Percentiles rank a stretch among this genome's conserved stretches.
Evolutionary conservation across 2,888 invertebrate genomes (phyloP).

Genomic region (Microctonus hyperodae): DNA sequence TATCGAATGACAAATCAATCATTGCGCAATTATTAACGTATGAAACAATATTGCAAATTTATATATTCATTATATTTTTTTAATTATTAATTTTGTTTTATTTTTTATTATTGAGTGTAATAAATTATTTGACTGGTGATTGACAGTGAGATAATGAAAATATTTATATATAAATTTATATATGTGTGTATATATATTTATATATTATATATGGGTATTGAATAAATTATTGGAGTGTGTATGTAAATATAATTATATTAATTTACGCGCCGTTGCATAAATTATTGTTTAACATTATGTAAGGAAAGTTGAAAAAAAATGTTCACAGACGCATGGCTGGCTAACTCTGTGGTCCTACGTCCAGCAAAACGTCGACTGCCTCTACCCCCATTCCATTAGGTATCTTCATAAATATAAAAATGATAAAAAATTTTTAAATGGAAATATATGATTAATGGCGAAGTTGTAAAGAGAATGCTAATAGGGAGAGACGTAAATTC

Average conservation of each 20-base stretch:
- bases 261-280: conserved; percentile 22
- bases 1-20: background rate
- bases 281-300: conserved; percentile 29
- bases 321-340: conserved; percentile 65
- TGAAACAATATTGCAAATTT: too few relatives aligned
- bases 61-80: background rate
- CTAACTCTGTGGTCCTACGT: conserved; percentile 63
- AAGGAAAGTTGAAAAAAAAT: conserved; percentile 58
- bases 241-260: background rate
- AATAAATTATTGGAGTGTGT: background rate
- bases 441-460: too few relatives aligned
- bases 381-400: conserved; percentile 63
- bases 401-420: conserved; percentile 50
- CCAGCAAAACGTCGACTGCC: conserved; percentile 63
- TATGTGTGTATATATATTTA: background rate
- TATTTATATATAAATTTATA: background rate
- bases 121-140: background rate
- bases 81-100: background rate
- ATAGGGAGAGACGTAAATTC: too few relatives aligned
- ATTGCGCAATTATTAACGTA: background rate
- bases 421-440: background rate
- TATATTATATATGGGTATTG: background rate
- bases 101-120: background rate
- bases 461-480: too few relatives aligned
- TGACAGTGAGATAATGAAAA: background rate